phyloP scores from a whole-genome alignment of 1,140 invertebrate genomes.

The Polypedilum vanderplanki region DNA sequence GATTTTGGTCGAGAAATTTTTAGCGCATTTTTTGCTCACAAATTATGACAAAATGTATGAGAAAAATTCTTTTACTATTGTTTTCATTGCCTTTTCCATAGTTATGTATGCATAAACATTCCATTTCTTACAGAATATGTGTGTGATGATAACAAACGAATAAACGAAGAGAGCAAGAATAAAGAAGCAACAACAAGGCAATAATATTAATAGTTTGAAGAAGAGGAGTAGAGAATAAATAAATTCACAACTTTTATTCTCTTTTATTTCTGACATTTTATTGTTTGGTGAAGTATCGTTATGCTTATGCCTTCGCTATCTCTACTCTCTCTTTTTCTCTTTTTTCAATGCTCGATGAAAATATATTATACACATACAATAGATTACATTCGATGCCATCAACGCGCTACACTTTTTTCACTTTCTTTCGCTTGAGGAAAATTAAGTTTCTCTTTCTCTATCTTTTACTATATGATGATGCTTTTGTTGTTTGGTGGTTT shows the following conservation, averaged over 20 bases:
- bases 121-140: neutral
- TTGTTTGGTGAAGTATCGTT: conserved; percentile 17
- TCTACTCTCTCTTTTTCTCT: neutral
- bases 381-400: conserved; percentile 17
- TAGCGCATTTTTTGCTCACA: no score
- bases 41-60: no score
- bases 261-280: conserved; percentile 17
- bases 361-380: conserved; percentile 7
- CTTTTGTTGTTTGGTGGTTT: neutral
- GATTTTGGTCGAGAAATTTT: no score
- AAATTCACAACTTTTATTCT: neutral
- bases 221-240: neutral
- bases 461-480: neutral
- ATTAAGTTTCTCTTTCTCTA: neutral
- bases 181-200: conserved; percentile 3
- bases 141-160: no score
- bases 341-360: neutral
- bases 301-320: neutral
- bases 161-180: no score
- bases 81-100: neutral
- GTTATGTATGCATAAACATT: neutral
- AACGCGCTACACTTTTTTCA: neutral
- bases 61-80: neutral
- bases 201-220: neutral
- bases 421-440: neutral